phyloP scores from a whole-genome alignment of 1,140 invertebrate species.

The Drosophila littoralis region DNA sequence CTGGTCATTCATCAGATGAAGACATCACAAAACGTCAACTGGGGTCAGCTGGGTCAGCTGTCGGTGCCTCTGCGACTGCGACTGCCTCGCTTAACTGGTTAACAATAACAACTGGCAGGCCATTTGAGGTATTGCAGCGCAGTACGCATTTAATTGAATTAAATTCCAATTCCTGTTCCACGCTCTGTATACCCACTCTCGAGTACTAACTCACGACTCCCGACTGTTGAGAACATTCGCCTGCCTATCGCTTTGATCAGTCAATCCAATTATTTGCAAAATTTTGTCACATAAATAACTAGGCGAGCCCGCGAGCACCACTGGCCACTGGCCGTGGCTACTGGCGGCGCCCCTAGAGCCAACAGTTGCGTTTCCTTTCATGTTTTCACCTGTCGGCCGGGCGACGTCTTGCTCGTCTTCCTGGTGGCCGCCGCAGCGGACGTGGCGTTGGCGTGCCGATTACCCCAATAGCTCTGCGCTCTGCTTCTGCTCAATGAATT shows the following conservation, averaged over 20 bases:
- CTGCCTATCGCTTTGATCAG: slow-evolving; percentile 84
- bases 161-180: slow-evolving; percentile 70
- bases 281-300: slow-evolving; percentile 85
- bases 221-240: not conserved
- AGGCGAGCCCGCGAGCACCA: slow-evolving; percentile 42
- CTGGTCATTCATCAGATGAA: slow-evolving; percentile 65
- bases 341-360: slow-evolving; percentile 34
- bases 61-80: not conserved
- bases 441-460: slow-evolving; percentile 69
- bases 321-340: not conserved
- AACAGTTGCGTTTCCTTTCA: slow-evolving; percentile 46
- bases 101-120: slow-evolving; percentile 60
- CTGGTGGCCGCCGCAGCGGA: slow-evolving; percentile 34
- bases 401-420: slow-evolving; percentile 13
- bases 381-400: slow-evolving; percentile 72
- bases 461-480: slow-evolving; percentile 48
- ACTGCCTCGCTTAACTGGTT: slow-evolving; percentile 39
- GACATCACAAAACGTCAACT: slow-evolving; percentile 53
- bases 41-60: slow-evolving; percentile 72
- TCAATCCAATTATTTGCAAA: slow-evolving; percentile 85
- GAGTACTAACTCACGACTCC: not conserved
- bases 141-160: slow-evolving; percentile 84
- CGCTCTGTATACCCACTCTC: not conserved
- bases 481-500: not conserved
- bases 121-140: slow-evolving; percentile 79